Percentiles rank a stretch among this genome's conserved stretches.
Conservation (phyloP, 2,797 vertebrate genomes). For the Tarsius wallacei region DNA sequence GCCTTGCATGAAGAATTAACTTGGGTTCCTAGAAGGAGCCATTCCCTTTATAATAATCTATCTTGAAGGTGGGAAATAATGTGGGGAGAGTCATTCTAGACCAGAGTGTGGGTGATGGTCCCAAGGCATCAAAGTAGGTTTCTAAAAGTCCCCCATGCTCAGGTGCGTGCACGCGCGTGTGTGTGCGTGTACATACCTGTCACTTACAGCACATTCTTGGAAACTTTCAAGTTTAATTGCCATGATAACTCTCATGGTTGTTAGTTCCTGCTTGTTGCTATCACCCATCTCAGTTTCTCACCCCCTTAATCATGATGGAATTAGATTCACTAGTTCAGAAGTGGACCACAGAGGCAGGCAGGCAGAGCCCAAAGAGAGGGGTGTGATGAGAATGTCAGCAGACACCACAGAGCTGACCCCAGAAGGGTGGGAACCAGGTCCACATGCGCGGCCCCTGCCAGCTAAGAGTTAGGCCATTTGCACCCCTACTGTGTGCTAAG, state of each 20-base stretch:
- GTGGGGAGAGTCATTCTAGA: not conserved
- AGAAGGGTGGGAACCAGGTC: not conserved
- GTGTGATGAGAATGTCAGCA: not conserved
- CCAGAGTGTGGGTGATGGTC: not conserved
- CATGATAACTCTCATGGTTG: slow-evolving; percentile 58
- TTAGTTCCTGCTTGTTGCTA: slow-evolving; percentile 64
- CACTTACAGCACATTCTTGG: slow-evolving; percentile 37
- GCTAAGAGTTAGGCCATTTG: not conserved
- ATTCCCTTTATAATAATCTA: not conserved
- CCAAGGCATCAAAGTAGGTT: not conserved
- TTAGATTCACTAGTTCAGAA: slow-evolving; percentile 48
- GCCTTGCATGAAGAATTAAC: not conserved
- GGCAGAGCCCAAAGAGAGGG: not conserved
- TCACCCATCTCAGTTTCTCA: slow-evolving; percentile 49
- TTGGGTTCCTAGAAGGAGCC: not conserved
- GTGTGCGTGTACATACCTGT: not conserved
- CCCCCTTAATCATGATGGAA: not conserved
- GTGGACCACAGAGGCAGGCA: not conserved
- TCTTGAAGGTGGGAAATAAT: not conserved
- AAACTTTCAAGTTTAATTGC: slow-evolving; percentile 73
- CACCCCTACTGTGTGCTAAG: not conserved
- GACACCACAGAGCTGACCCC: not conserved
- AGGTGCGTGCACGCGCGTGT: accelerated
- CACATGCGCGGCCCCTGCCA: not conserved
- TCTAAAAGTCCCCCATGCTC: not conserved